Base-by-base conservation (phyloP, 2,888 invertebrate species). In the Tyria jacobaeae region DNA sequence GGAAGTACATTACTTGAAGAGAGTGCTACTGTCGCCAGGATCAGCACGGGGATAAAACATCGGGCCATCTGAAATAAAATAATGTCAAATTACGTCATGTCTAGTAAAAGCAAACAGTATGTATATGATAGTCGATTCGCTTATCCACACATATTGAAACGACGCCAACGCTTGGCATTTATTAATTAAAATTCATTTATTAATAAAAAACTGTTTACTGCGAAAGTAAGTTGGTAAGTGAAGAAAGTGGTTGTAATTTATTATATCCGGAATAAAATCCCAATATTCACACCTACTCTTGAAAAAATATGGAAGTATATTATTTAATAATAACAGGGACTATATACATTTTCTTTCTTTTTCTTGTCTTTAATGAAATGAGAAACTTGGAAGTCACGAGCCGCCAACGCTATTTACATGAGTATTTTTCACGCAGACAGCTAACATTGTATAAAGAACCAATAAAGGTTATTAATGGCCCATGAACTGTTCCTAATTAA, bases 1-100 rank as follows among this genome's bases (percentile, higher is more conserved):
- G 91, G 90, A 77, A 92, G 85, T 75, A 90, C 78, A 65, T 89
- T 90, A 71, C 91, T 90, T 50, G 91, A 87, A n/a, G 91, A 90
- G 41, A 92, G 75, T 48, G 90, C 89, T 34, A 88, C 87, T 61
- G 85, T 83, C 37, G 88, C 85, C n/a, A 93, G 84, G 52, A 93
- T 75, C 70, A 92, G 72, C 67, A 86, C 79, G 72, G 88, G 86
- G 77, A 91, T 81, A 60, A 91, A 73, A 55, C 77, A 80, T 70
- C 84, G 86, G 60, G 83, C 82, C 88, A 92, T 92, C 94, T 94
- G 92, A 49, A 92, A 91, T 88, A 90, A 89, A 53, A 62, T 27
- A 60, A 66, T 3, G 1, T 27, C 34, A 12, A 37, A 7, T 65
- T 57, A 41, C 10, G 48, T 24, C 15, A 21, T 44, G 12, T 17